Evolutionary conservation across 2,113 vertebrate species (phyloP).

Genomic region (Cephalopholis sonnerati): DNA sequence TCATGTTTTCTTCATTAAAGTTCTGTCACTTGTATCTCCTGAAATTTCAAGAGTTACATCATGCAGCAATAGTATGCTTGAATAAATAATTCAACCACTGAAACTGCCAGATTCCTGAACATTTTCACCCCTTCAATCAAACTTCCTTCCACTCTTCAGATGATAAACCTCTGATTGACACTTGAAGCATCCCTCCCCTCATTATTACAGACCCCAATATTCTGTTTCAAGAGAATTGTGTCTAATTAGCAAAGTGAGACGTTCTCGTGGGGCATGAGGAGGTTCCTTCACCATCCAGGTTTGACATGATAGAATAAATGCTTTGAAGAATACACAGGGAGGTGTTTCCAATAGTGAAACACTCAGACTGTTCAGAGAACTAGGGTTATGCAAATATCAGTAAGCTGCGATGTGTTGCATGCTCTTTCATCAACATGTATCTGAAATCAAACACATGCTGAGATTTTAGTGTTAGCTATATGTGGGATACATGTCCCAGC

Average conservation of each 20-base stretch:
- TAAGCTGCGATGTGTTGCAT: slow-evolving; percentile 20
- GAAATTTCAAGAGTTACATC: neutral
- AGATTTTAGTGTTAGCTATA: slow-evolving; percentile 26
- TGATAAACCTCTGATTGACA: slow-evolving; percentile 1
- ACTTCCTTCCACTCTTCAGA: neutral
- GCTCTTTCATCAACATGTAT: slow-evolving; percentile 61
- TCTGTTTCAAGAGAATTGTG: slow-evolving; percentile 30
- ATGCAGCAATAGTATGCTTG: neutral
- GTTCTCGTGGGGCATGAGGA: slow-evolving; percentile 3
- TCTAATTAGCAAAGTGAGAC: slow-evolving; percentile 34
- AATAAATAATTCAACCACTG: slow-evolving; percentile 6
- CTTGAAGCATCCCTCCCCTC: slow-evolving; percentile 7
- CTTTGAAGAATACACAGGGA: slow-evolving; percentile 47
- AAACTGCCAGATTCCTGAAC: slow-evolving; percentile 6
- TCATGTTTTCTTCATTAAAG: neutral
- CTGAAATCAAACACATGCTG: slow-evolving; percentile 18
- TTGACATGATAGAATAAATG: neutral
- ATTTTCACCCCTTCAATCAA: neutral
- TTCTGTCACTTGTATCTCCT: neutral
- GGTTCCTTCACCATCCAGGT: neutral
- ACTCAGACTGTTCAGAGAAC: neutral
- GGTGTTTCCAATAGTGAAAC: neutral
- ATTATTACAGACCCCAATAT: slow-evolving; percentile 27
- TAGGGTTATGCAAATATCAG: slow-evolving; percentile 43
- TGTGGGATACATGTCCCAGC: neutral